Conservation (phyloP, 2,113 vertebrate species). For the Dascyllus trimaculatus region DNA sequence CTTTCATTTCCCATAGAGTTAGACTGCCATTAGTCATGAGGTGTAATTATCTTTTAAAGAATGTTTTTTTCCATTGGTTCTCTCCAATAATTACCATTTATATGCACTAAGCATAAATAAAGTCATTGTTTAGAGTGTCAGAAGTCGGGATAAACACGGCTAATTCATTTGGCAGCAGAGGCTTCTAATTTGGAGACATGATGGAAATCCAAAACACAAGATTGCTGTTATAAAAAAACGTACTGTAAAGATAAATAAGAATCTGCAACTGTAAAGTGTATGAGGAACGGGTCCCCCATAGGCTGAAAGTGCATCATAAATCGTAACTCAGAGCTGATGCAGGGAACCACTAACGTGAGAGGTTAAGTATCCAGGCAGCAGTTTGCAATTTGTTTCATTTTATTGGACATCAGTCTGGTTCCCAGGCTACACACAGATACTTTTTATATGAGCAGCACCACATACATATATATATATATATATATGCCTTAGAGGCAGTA, state of each 20-base stretch:
- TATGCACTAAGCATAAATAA: conserved; percentile 3
- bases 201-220: conserved; percentile 19
- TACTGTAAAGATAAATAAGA: neutral
- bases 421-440: conserved; percentile 2
- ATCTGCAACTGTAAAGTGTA: conserved; percentile 4
- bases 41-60: conserved; percentile 45
- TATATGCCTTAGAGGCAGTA: neutral
- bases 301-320: conserved; percentile 4
- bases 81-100: conserved; percentile 15
- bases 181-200: neutral
- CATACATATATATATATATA: neutral
- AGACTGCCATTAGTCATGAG: neutral
- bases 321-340: conserved; percentile 7
- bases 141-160: neutral
- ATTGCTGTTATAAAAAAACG: neutral
- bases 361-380: neutral
- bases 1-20: conserved; percentile 5
- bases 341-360: neutral
- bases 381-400: conserved; percentile 31
- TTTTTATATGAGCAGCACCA: conserved; percentile 6
- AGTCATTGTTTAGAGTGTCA: conserved; percentile 38
- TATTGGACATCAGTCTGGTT: conserved; percentile 19
- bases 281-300: neutral
- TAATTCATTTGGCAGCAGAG: neutral
- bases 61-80: conserved; percentile 12